These are phyloP conservation scores for Blastomussa wellsi DNA, from an alignment of 92 coral and sea anemone species.

Conservation along the genomic window DNA sequence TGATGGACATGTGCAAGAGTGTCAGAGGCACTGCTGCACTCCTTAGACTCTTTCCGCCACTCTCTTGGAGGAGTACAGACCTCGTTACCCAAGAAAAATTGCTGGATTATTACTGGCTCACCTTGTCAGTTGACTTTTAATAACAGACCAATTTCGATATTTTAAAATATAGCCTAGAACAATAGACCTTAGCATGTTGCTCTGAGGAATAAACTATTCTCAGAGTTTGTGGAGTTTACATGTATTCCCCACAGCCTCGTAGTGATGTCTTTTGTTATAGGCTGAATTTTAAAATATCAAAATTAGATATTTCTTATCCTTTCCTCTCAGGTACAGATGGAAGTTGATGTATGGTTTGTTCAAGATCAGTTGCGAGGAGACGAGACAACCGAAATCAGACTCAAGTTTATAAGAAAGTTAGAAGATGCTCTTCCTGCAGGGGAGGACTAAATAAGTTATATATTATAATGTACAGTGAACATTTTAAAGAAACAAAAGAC, in stretches of 20 bases:
- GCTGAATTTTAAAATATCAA: no score
- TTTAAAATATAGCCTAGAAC: no score
- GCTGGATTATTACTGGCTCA: no score
- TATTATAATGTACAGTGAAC: not conserved
- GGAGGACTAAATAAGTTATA: constrained; percentile 66
- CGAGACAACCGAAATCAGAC: constrained; percentile 97
- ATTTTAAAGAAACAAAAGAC: not conserved
- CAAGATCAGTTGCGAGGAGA: constrained; percentile 91
- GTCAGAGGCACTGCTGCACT: no score
- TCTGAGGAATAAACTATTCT: no score
- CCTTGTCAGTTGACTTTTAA: no score
- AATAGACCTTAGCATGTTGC: no score
- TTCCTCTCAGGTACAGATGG: constrained; percentile 89
- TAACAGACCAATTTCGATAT: no score
- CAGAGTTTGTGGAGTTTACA: no score
- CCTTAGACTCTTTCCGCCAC: not conserved
- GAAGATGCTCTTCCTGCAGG: constrained; percentile 99
- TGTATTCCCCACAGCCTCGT: no score
- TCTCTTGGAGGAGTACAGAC: not conserved
- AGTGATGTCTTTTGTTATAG: no score
- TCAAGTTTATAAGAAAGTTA: constrained; percentile 85
- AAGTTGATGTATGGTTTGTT: constrained; percentile 92
- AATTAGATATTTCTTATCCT: not conserved
- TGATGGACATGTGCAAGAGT: no score
- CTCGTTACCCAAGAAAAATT: not conserved